phyloP scores from a whole-genome alignment of 2,797 vertebrate species.

The Tenualosa thibaudeaui region DNA sequence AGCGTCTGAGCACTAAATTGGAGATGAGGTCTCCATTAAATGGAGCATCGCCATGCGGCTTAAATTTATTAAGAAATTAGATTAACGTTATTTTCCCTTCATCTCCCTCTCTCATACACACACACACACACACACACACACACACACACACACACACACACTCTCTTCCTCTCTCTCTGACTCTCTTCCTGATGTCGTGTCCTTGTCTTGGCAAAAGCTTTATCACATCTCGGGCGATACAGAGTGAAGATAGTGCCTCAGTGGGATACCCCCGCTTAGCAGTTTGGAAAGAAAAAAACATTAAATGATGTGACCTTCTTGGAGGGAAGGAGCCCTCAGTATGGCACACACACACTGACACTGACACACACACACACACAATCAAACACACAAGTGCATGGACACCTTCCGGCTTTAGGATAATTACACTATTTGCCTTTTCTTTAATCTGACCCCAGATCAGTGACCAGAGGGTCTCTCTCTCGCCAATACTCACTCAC shows the following conservation, averaged over 20 bases:
- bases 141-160: too few species aligned
- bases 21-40: constrained; percentile 51
- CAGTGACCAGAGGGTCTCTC: constrained; percentile 11
- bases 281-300: constrained; percentile 63
- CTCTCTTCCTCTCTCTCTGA: neutral
- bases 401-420: constrained; percentile 34
- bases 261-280: constrained; percentile 49
- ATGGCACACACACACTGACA: neutral
- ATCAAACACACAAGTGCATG: neutral
- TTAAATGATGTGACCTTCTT: constrained; percentile 69
- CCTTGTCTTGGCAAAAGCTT: constrained; percentile 47
- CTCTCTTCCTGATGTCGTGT: neutral
- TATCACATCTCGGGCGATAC: constrained; percentile 66
- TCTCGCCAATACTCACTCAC: too few species aligned
- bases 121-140: too few species aligned
- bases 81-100: constrained; percentile 58
- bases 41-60: constrained; percentile 40
- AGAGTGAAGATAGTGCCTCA: constrained; percentile 57
- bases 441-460: constrained; percentile 35
- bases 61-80: constrained; percentile 45
- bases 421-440: constrained; percentile 53
- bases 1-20: constrained; percentile 24
- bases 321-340: constrained; percentile 42
- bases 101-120: constrained; percentile 20
- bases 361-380: neutral